Percentiles rank a stretch among this genome's conserved stretches.
phyloP scores from a whole-genome alignment of 2,888 invertebrate species.

The Thereva unica region DNA sequence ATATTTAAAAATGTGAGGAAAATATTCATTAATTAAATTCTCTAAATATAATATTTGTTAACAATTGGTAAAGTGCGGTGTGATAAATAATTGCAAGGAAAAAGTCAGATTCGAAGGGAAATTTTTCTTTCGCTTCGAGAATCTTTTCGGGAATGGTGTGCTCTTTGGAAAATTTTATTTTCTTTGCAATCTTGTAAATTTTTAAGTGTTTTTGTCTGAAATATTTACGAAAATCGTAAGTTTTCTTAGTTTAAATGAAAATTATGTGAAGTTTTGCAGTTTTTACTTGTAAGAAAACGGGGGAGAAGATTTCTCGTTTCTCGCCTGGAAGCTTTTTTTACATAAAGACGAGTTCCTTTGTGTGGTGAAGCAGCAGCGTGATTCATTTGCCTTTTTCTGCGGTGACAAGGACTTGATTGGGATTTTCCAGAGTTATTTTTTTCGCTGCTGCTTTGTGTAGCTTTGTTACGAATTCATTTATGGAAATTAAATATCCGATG shows the following conservation, averaged over 20 bases:
- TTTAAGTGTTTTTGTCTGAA: no score
- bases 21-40: no score
- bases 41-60: no score
- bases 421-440: not conserved
- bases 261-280: not conserved
- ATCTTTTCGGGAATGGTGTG: slow-evolving; percentile 4
- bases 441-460: no score
- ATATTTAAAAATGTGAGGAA: no score
- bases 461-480: no score
- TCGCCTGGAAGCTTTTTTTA: no score
- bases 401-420: not conserved
- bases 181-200: not conserved
- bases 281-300: not conserved
- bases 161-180: slow-evolving; percentile 8
- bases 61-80: no score
- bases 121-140: not conserved
- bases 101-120: not conserved
- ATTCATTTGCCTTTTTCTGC: not conserved
- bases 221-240: not conserved
- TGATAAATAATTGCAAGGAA: no score
- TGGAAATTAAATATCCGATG: not conserved
- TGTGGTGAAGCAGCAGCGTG: slow-evolving; percentile 4
- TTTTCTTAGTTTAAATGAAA: not conserved
- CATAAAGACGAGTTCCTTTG: not conserved
- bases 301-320: not conserved